Evolutionary conservation across 23 tunicate genomes (phyloP), one percentile per base, ranked within the genome.

Genomic region (Halocynthia roretzi): DNA sequence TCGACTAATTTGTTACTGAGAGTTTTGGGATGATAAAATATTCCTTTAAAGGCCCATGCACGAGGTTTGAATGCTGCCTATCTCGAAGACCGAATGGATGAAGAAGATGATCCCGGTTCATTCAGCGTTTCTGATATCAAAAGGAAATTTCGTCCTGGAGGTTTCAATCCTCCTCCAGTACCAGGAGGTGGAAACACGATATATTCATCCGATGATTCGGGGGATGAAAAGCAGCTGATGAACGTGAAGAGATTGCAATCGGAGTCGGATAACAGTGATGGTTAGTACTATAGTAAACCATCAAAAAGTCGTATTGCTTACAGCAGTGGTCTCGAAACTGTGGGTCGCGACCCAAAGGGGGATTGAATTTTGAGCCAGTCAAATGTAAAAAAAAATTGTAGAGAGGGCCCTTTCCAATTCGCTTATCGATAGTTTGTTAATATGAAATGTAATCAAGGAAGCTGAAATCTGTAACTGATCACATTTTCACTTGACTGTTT

Each of bases 121-220:
- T 50, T 86, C 81, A 91, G 97, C 60, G 97, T 91, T 31, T 77
- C 87, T 6, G 91, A 87, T 17, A 86, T 92, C 9, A 92, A 92
- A 61, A 92, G 86, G 60, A 77, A 78, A 51, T 83, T 92, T 54
- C 77, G 82, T 52, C 50, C 77, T 22, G 96, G 87, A 19, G 64
- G 64, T 60, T 60, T 17, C 64, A 60, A 60, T 60, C 17, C 1
- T 60, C 17, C n/a, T 17, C 64, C 64, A 60, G 48, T 77, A 18
- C 56, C 54, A 7, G 70, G 70, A 10, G 85, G 75, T 2, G 74
- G 76, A 15, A 21, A 53, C 18, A 77, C 71, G 14, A 89, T 89
- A 22, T 89, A 89, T 57, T 66, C 88, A 7, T 84, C 96, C 8
- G 96, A 89, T 52, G 96, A 89, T 10, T 83, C 96, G 5, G 96